Conservation (phyloP, 1,140 invertebrate genomes). For the Drosophila azteca region DNA sequence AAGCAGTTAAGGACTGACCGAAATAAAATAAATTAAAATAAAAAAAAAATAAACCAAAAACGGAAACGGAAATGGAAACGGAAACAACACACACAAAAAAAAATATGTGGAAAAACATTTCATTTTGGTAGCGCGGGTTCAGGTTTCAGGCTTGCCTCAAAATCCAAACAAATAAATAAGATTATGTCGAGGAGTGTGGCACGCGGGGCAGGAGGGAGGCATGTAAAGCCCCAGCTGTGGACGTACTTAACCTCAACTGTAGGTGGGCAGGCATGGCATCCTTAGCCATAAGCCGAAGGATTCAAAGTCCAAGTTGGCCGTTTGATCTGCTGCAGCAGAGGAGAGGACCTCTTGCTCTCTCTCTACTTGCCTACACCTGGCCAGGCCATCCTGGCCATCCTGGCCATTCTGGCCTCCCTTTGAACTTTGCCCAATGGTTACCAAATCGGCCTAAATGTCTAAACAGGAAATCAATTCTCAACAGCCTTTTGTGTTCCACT, state of each 20-base stretch:
- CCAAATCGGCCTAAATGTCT: slow-evolving; percentile 67
- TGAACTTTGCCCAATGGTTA: slow-evolving; percentile 42
- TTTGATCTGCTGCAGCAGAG: slow-evolving; percentile 56
- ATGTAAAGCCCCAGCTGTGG: not conserved
- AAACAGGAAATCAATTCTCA: slow-evolving; percentile 76
- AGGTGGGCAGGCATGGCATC: slow-evolving; percentile 9
- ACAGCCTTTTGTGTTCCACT: slow-evolving; percentile 50
- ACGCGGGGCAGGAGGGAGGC: not conserved
- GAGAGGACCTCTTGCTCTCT: not conserved
- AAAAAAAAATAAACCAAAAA: slow-evolving; percentile 1
- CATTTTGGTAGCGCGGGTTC: slow-evolving; percentile 16
- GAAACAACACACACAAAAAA: not conserved
- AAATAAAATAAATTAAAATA: slow-evolving; percentile 33
- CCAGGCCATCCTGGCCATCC: slow-evolving; percentile 24
- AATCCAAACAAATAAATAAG: slow-evolving; percentile 37
- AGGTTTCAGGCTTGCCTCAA: slow-evolving; percentile 17
- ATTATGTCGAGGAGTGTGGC: slow-evolving; percentile 10
- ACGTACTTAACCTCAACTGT: slow-evolving; percentile 42
- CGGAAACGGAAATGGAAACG: not conserved
- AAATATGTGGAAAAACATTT: slow-evolving; percentile 22
- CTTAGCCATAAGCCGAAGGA: slow-evolving; percentile 48
- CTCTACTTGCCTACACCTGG: slow-evolving; percentile 31
- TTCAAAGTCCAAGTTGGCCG: slow-evolving; percentile 34
- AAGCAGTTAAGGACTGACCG: slow-evolving; percentile 37
- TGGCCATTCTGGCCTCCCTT: slow-evolving; percentile 21